A percentile compares a stretch with the other conserved stretches of the same genome.
These are phyloP conservation scores for Notolabrus celidotus DNA, from an alignment of 2,797 vertebrate species.

Conservation along the genomic window DNA sequence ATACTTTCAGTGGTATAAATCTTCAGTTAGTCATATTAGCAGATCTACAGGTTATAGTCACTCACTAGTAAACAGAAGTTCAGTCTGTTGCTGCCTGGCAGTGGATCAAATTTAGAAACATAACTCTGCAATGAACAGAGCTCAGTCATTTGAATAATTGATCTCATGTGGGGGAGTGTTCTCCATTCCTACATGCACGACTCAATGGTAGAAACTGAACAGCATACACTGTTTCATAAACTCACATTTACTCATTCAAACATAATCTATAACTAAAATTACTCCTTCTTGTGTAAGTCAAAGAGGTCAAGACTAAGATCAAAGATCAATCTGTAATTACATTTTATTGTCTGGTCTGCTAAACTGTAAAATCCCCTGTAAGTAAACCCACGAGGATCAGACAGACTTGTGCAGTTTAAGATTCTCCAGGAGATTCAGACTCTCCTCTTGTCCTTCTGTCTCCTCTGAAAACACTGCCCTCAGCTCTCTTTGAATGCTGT, in stretches of 20 bases:
- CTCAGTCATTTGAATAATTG: conserved; percentile 64
- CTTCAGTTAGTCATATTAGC: not conserved
- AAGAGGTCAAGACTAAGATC: too few species aligned
- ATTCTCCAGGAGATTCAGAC: conserved; percentile 2
- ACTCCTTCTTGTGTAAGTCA: too few species aligned
- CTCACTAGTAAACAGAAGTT: too few species aligned
- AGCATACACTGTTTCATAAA: not conserved
- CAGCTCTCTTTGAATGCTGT: not conserved
- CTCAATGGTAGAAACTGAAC: not conserved
- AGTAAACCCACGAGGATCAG: not conserved
- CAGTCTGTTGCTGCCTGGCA: conserved; percentile 25
- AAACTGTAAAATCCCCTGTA: not conserved
- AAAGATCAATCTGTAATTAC: too few species aligned
- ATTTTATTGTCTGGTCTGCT: not conserved
- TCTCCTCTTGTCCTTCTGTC: not conserved
- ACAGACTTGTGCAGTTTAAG: not conserved
- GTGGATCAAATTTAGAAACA: conserved; percentile 21
- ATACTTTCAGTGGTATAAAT: not conserved
- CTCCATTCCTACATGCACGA: conserved; percentile 23
- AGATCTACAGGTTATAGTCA: not conserved
- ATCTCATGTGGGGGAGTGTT: conserved; percentile 48
- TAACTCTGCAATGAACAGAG: conserved; percentile 47
- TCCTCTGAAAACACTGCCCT: not conserved
- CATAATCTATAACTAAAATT: not conserved
- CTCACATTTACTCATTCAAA: not conserved